phyloP scores from a whole-genome alignment of 2,888 invertebrate genomes.

The Leptopilina myrica region DNA sequence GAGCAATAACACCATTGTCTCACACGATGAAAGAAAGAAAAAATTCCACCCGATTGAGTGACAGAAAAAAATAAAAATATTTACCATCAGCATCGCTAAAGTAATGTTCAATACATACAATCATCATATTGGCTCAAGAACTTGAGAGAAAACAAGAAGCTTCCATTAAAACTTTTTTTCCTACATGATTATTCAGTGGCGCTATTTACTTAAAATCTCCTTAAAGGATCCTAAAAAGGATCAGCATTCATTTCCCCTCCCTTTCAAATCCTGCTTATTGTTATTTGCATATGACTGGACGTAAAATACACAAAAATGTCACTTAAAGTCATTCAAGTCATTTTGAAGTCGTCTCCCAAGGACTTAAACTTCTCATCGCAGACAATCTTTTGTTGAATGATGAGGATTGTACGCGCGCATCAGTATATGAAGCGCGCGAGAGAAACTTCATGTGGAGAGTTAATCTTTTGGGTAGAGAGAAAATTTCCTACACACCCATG shows the following conservation, averaged over 20 bases:
- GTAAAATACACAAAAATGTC: conserved; percentile 37
- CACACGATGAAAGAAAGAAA: no score
- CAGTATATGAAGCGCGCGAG: no score
- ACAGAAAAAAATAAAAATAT: no score
- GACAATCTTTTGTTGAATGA: no score
- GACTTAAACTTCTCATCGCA: neutral
- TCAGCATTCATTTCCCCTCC: neutral
- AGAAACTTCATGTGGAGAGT: no score
- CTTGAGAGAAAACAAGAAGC: conserved; percentile 11
- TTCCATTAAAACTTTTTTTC: conserved; percentile 21
- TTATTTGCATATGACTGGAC: conserved; percentile 33
- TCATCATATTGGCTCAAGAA: neutral
- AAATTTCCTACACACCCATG: no score
- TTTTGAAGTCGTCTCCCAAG: conserved; percentile 6
- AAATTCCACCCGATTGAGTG: no score
- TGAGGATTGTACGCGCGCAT: no score
- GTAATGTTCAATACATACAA: no score
- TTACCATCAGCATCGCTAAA: no score
- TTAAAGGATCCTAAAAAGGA: neutral
- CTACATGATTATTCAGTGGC: conserved; percentile 24
- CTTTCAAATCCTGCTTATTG: neutral
- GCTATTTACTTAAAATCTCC: conserved; percentile 32
- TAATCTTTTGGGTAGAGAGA: no score
- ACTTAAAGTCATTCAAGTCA: conserved; percentile 16
- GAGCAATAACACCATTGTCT: no score